Base-by-base conservation (phyloP, 2,888 invertebrate species). In the Xestobium rufovillosum region DNA sequence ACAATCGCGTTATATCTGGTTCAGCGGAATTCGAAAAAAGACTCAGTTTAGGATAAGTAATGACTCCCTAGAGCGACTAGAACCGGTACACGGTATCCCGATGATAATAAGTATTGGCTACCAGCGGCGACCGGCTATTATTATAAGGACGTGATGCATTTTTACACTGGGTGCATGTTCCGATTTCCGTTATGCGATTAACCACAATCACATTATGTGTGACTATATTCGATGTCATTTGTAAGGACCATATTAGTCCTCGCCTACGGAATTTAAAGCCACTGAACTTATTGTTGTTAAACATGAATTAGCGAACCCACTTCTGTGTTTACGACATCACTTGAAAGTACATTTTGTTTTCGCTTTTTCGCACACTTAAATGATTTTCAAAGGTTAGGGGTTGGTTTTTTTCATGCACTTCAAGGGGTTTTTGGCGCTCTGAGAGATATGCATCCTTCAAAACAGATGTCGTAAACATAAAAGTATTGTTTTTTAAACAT, bases 1-100 rank as follows among this genome's bases (percentile, higher is more conserved):
- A n/a, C n/a, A n/a, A n/a, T n/a, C n/a, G 53, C 50, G 61, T 62
- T 62, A 61, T 57, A 59, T 53, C 59, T 62, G 60, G 61, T 57
- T 53, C 61, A 62, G 51, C 50, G 59, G 49, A 45, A 47, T 41
- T 44, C 47, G 45, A 61, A 56, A 65, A 65, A 63, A 57, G 62
- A 58, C 52, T 57, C 62, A 65, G 63, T 63, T 65, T 63, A 63
- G 63, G 61, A 65, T 62, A 63, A 64, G 58, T 64, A 65, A 65
- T 65, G 61, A 53, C 53, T 51, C 52, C 65, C 62, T 51, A 60
- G 41, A 37, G 49, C 60, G 15, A 58, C 49, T 47, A 52, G 53
- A 48, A 54, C 52, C 52, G 52, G 51, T 41, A 40, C 12, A n/a
- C 40, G 14, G 8, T n/a, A 8, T n/a, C n/a, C 6, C 23, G 23